Evolutionary conservation across 2,888 invertebrate species (phyloP).

Genomic region (Epinotia nisella): DNA sequence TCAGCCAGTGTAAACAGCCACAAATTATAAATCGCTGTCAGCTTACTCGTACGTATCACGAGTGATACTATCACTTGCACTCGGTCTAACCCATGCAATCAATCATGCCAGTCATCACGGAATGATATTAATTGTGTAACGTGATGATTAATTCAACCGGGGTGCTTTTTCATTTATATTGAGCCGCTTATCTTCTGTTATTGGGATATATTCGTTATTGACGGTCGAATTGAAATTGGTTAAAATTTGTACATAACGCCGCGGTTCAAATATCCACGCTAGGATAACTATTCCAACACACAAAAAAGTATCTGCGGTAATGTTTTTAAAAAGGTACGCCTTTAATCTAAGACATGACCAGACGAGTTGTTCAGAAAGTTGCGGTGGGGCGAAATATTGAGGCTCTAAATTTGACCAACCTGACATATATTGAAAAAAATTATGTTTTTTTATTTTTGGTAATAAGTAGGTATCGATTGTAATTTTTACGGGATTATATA

Average conservation of each 20-base stretch:
- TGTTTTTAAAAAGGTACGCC: no score
- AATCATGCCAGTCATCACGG: constrained; percentile 59
- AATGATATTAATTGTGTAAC: constrained; percentile 68
- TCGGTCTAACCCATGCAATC: constrained; percentile 61
- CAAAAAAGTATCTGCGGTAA: no score
- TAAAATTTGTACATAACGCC: not conserved
- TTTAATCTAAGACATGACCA: no score
- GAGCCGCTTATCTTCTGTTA: constrained; percentile 4
- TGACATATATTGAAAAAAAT: no score
- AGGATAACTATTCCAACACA: no score
- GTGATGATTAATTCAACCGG: constrained; percentile 49
- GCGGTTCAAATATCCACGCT: no score
- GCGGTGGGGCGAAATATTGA: no score
- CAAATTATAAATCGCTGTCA: constrained; percentile 22
- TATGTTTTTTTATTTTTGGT: no score
- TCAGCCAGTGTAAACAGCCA: not conserved
- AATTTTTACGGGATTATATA: no score
- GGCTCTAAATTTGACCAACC: no score
- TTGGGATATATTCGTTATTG: constrained; percentile 1
- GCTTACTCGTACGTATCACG: constrained; percentile 4
- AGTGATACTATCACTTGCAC: constrained; percentile 60
- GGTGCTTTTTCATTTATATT: constrained; percentile 25
- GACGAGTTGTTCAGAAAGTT: no score
- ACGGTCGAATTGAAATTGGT: not conserved
- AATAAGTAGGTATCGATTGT: no score